Conservation (phyloP, 1,140 invertebrate genomes). For the Lycorma delicatula region DNA sequence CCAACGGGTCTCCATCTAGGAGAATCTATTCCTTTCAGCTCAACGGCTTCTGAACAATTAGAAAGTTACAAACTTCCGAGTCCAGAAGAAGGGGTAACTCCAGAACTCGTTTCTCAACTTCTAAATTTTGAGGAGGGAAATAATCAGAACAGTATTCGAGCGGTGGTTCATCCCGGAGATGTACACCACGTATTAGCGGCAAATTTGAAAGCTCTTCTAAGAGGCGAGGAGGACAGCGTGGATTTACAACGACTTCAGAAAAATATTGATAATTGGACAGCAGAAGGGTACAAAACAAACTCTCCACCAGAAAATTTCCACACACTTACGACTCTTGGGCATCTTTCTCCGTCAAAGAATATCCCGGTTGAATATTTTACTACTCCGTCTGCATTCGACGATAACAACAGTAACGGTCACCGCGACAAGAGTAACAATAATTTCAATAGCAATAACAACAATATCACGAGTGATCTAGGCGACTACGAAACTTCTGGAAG, state of each 20-base stretch:
- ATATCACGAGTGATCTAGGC: slow-evolving; percentile 32
- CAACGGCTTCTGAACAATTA: slow-evolving; percentile 31
- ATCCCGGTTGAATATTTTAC: slow-evolving; percentile 70
- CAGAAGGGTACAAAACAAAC: slow-evolving; percentile 50
- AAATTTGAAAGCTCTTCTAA: slow-evolving; percentile 33
- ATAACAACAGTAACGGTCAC: slow-evolving; percentile 27
- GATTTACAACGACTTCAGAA: slow-evolving; percentile 65
- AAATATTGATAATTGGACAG: slow-evolving; percentile 76
- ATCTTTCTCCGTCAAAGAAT: slow-evolving; percentile 53
- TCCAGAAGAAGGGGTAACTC: not conserved
- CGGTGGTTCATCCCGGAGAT: slow-evolving; percentile 11
- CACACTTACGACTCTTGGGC: slow-evolving; percentile 25
- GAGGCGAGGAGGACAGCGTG: slow-evolving; percentile 42
- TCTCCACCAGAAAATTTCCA: slow-evolving; percentile 30
- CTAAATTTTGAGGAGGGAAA: not conserved
- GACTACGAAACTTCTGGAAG: slow-evolving; percentile 46
- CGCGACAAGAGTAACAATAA: slow-evolving; percentile 25
- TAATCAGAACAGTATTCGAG: slow-evolving; percentile 31
- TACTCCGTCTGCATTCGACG: slow-evolving; percentile 41
- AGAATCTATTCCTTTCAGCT: slow-evolving; percentile 15
- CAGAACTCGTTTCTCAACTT: slow-evolving; percentile 1
- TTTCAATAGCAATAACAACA: slow-evolving; percentile 10
- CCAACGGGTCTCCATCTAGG: slow-evolving; percentile 13
- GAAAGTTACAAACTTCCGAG: slow-evolving; percentile 6
- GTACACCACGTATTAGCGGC: slow-evolving; percentile 36